Percentiles rank a stretch among this genome's conserved stretches.
Evolutionary conservation across 2,797 vertebrate species (phyloP).

Genomic region (Rhinogobio ventralis): DNA sequence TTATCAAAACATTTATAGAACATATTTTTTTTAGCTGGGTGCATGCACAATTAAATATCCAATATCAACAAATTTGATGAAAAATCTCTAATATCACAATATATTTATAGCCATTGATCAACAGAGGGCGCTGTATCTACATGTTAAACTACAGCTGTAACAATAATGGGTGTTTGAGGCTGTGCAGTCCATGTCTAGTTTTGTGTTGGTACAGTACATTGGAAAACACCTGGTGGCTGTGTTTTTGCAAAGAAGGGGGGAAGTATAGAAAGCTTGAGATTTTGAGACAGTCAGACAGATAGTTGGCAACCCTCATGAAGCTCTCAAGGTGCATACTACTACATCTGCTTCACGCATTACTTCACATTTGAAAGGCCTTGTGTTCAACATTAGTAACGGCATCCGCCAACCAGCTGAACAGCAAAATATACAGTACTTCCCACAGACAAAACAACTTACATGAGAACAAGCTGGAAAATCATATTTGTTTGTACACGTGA

Average conservation of each 20-base stretch:
- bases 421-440: slow-evolving; percentile 27
- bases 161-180: background rate
- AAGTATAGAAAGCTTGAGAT: slow-evolving; percentile 5
- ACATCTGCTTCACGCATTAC: slow-evolving; percentile 32
- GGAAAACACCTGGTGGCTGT: slow-evolving; percentile 23
- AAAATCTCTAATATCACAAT: background rate
- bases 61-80: background rate
- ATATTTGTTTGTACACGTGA: background rate
- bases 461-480: slow-evolving; percentile 30
- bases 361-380: slow-evolving; percentile 23
- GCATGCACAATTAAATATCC: background rate
- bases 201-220: background rate
- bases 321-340: background rate
- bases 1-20: background rate
- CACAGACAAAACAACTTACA: slow-evolving; percentile 43
- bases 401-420: slow-evolving; percentile 55
- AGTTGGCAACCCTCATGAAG: background rate
- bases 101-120: background rate
- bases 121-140: slow-evolving; percentile 45
- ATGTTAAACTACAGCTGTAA: background rate
- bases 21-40: background rate
- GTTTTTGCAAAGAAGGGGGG: background rate
- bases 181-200: background rate
- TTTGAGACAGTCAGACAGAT: background rate
- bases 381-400: slow-evolving; percentile 58